phyloP scores from a whole-genome alignment of 2,113 vertebrate species.

The Herpailurus yagouaroundi region DNA sequence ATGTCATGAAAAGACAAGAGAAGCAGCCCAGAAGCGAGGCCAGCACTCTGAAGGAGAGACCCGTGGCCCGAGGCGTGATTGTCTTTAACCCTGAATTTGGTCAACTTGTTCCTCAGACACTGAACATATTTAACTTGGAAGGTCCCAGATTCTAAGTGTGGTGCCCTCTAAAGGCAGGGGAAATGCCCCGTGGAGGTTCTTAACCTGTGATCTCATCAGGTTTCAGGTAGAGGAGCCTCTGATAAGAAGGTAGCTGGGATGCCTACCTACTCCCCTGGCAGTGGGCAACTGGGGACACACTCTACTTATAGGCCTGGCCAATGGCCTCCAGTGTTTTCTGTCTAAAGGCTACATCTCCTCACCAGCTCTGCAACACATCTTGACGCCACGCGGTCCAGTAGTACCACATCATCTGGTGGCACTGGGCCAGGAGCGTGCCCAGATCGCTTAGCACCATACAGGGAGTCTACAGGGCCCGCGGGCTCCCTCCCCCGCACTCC shows the following conservation, averaged over 20 bases:
- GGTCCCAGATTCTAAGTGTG: neutral
- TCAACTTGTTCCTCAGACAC: neutral
- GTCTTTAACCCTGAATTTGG: neutral
- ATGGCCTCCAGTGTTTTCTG: slow-evolving; percentile 9
- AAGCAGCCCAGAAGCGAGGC: neutral
- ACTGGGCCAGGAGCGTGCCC: neutral
- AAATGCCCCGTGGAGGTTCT: neutral
- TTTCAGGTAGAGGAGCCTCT: neutral
- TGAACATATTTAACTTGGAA: neutral
- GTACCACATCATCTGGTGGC: neutral
- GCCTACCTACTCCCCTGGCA: neutral
- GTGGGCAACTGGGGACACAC: neutral
- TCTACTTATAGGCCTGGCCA: neutral
- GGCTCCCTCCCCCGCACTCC: neutral
- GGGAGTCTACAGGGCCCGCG: neutral
- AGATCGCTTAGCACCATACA: neutral
- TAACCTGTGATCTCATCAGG: neutral
- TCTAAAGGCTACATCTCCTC: neutral
- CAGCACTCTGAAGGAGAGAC: neutral
- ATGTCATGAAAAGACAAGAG: neutral
- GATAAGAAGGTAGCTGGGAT: neutral
- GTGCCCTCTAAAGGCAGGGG: neutral
- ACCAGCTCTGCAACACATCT: neutral
- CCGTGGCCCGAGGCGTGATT: neutral
- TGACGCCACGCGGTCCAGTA: neutral